phyloP scores from a whole-genome alignment of 2,113 vertebrate genomes.

The Epinephelus cyanopodus region DNA sequence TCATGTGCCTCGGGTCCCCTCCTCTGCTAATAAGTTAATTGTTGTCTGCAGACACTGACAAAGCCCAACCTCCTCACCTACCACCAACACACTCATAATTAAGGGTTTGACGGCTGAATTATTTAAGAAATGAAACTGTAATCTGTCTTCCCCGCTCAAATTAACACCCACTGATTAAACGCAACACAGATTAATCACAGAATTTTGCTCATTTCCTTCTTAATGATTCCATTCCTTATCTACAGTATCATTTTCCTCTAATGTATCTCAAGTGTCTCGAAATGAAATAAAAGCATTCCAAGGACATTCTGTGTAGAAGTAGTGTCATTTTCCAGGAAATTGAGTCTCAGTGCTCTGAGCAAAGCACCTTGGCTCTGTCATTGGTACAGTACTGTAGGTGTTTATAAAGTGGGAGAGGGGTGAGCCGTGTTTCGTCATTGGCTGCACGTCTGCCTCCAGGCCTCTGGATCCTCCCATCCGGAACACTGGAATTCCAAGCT shows the following conservation, averaged over 20 bases:
- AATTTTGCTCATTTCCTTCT: conserved; percentile 27
- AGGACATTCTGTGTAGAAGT: conserved; percentile 29
- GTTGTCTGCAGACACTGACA: conserved; percentile 7
- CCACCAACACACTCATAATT: conserved; percentile 8
- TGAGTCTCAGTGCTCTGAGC: conserved; percentile 23
- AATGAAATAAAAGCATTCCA: conserved; percentile 45
- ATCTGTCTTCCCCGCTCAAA: conserved; percentile 21
- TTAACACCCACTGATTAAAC: conserved; percentile 23
- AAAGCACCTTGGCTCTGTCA: conserved; percentile 65
- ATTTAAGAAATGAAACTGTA: neutral
- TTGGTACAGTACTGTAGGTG: conserved; percentile 29
- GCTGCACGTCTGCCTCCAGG: conserved; percentile 57
- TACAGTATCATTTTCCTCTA: neutral
- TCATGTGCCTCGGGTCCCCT: too few relatives aligned
- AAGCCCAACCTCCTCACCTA: conserved; percentile 8
- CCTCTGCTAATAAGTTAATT: neutral
- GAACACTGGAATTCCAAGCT: conserved; percentile 78
- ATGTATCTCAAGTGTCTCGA: conserved; percentile 8
- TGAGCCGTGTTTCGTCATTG: conserved; percentile 42
- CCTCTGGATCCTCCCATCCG: conserved; percentile 70
- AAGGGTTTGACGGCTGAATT: conserved; percentile 13
- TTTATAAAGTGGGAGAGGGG: conserved; percentile 29
- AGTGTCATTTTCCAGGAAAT: conserved; percentile 39
- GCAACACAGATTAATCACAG: conserved; percentile 15
- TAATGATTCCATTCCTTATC: conserved; percentile 8